Base-by-base conservation (phyloP, 2,797 vertebrate species). In the Cossypha heuglini region DNA sequence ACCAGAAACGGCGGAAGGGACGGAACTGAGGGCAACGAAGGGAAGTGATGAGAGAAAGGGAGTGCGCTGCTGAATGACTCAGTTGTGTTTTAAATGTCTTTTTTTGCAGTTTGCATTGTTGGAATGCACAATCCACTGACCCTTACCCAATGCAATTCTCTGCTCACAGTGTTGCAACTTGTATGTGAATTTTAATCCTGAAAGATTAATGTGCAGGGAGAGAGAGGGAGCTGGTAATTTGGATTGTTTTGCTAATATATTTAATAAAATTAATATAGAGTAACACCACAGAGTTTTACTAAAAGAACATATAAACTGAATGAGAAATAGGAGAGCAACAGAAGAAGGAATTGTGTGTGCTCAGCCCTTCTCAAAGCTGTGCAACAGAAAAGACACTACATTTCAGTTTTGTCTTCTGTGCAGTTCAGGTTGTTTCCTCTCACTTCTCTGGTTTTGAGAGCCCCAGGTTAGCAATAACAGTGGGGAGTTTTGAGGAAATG, bases 21-120 rank as follows among this genome's bases (percentile, higher is more conserved):
- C 12, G 19, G 13, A 93, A 83, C 58, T 6, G 14, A 72, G 51
- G 73, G 67, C 80, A 72, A 66, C 26, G 26, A 79, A 73, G 10
- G 68, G 87, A 93, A 96, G 72, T 45, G 86, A 81, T 68, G 43
- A 95, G 63, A 72, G 31, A 28, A 84, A 18, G 28, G 45, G 14
- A 85, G 35, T 0, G 0, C 0, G 2, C 37, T 72, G 64, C 31
- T 79, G 74, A 87, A 55, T 55, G 46, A 95, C 75, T 94, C 77
- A 58, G 76, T 46, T 29, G 42, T 3, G 12, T 79, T 94, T 92
- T 75, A 85, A 55, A 57, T 62, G 64, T 81, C 33, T 58, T 59
- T 82, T 84, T 88, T 83, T 88, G 33, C 58, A 58, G 48, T 81
- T 67, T 85, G 37, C 37, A 2, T 54, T n/a, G 37, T 22, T 86